Evolutionary conservation across 2,113 vertebrate genomes (phyloP), one percentile per base, ranked within the genome.

Genomic region (Hemichromis elongatus): DNA sequence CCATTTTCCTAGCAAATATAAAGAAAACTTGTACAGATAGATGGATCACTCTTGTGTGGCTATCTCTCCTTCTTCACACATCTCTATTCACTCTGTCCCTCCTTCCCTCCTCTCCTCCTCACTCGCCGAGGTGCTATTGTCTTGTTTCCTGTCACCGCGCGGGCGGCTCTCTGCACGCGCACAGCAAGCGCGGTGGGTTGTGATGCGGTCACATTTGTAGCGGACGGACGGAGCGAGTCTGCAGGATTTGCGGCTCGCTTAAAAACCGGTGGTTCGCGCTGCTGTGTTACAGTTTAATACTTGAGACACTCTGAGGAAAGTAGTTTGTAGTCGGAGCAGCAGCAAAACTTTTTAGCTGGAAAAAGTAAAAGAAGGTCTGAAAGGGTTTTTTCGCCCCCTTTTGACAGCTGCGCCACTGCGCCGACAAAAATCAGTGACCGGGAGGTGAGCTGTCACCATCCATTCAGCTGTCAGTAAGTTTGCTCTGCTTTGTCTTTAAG

Each of bases 101-200:
- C 81, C 77, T 10, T 33, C 26, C 35, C 70, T 37, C 33, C 11
- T 4, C 6, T 0, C 78, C 52, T 37, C 50, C 84, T 79, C 53
- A 80, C 85, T 78, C 40, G 81, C 53, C 84, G 90, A 92, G 91
- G 88, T 83, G 90, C 94, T 86, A 95, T 96, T 95, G 95, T 96
- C 89, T 89, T 21, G 89, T 79, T 95, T 96, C 93, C 95, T 95
- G 91, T 92, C 83, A 57, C 78, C 82, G 79, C 28, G 84, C 89
- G 57, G 24, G 80, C 82, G 47, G 45, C 80, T 54, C 79, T 28
- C 47, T 35, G 19, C 66, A 6, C 11, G 18, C 50, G 18, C 16
- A 26, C 81, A 84, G 63, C 83, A 42, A 73, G 28, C 54, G 85
- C 77, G 21, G 21, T 33, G 86, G 81, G 59, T 35, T 77, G 77